A percentile compares a stretch with the other conserved stretches of the same genome.
phyloP scores from a whole-genome alignment of 2,888 invertebrate species.

The Nomada lathburiana region DNA sequence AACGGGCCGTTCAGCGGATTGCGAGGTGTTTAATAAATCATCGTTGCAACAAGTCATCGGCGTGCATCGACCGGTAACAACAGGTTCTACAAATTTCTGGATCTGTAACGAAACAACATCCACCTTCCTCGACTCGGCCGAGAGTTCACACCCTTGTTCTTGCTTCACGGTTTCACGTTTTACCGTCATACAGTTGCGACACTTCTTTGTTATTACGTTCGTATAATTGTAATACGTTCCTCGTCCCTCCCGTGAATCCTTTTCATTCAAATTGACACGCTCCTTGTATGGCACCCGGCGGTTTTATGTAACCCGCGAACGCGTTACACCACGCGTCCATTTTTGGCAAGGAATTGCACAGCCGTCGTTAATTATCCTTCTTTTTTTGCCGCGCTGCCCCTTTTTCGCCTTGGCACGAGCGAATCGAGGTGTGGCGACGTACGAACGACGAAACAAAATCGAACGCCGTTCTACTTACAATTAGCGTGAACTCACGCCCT shows the following conservation, averaged over 20 bases:
- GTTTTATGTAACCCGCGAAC: slow-evolving; percentile 64
- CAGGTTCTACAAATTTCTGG: slow-evolving; percentile 9
- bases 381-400: slow-evolving; percentile 30
- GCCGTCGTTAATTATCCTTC: slow-evolving; percentile 67
- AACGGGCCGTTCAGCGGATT: slow-evolving; percentile 1
- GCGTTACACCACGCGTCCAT: slow-evolving; percentile 63
- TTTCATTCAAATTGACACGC: slow-evolving; percentile 70
- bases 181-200: slow-evolving; percentile 17
- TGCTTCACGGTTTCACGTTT: not conserved
- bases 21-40: slow-evolving; percentile 23
- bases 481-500: slow-evolving; percentile 8
- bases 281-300: slow-evolving; percentile 71
- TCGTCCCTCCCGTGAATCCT: slow-evolving; percentile 20
- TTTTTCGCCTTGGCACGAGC: slow-evolving; percentile 27
- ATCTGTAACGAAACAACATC: slow-evolving; percentile 13
- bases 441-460: slow-evolving; percentile 21
- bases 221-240: slow-evolving; percentile 24
- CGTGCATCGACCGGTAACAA: slow-evolving; percentile 28
- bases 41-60: slow-evolving; percentile 4
- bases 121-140: not conserved
- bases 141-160: not conserved
- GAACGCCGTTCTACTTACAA: slow-evolving; percentile 39
- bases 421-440: slow-evolving; percentile 48
- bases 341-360: slow-evolving; percentile 62
- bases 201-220: slow-evolving; percentile 35